Evolutionary conservation across 1,140 invertebrate species (phyloP), one percentile per base, ranked within the genome.

Genomic region (Atta cephalotes): DNA sequence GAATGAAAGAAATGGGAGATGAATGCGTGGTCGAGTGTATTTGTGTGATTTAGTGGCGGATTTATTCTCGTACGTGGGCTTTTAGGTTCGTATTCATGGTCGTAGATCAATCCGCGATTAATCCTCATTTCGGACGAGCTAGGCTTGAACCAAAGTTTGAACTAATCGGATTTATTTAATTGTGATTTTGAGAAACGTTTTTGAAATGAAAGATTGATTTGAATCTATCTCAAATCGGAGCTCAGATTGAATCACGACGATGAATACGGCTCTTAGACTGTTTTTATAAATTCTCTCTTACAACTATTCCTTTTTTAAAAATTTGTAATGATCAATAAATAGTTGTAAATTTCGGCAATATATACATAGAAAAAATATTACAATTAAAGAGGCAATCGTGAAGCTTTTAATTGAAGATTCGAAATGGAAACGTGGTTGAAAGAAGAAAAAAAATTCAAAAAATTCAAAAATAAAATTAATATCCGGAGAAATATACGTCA

Each of bases 11-110:
- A 31, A 28, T 70, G 63, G 14, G 16, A 72, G 68, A 70, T 28
- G 62, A 68, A 87, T 71, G 66, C 66, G 25, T 71, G 70, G 4
- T 21, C 12, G 66, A 71, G 31, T 53, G 65, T 16, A 28, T 74
- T 51, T 51, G 82, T n/a, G 62, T 68, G 58, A 87, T 80, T 62
- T 58, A 18, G 70, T 62, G 66, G n/a, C 56, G 80, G 80, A 74
- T 74, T 72, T 58, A 72, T 3, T 45, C 49, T 39, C 53, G 5
- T 39, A 49, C 71, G 35, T 81, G 28, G 16, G 21, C 28, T 84
- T 18, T 79, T n/a, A 39, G 56, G 31, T 78, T 5, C 39, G 39
- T 45, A 45, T 45, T 12, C 39, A 45, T 3, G 9, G 39, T 45
- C 39, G 39, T 45, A 45, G 9, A 45, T 45, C 39, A 10, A 45